Percentiles rank a stretch among this genome's conserved stretches.
phyloP scores from a whole-genome alignment of 2,797 vertebrate genomes.

The Phataginus tetradactyla region DNA sequence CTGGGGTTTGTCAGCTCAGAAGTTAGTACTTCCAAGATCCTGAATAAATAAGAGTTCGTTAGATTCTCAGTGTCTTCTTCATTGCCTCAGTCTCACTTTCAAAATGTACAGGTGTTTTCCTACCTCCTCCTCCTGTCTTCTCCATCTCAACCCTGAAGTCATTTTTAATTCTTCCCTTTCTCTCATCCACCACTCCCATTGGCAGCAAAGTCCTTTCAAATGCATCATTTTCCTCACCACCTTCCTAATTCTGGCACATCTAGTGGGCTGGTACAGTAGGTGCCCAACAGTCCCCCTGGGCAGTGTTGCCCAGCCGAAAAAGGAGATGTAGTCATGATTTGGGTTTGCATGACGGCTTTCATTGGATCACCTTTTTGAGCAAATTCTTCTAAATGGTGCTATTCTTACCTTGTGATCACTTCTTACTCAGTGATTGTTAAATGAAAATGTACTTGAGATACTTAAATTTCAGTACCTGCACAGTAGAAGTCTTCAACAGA shows the following conservation, averaged over 20 bases:
- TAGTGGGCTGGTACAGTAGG: rapidly evolving
- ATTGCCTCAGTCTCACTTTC: background rate
- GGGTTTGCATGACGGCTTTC: background rate
- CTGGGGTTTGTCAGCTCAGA: background rate
- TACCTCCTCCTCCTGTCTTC: background rate
- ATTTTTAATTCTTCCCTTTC: background rate
- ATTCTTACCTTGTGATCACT: background rate
- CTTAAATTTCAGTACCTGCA: background rate
- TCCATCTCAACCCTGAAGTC: background rate
- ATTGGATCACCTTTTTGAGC: background rate
- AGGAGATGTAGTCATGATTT: background rate
- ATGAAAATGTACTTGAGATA: background rate
- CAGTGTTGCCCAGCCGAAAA: background rate
- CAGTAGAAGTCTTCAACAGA: background rate
- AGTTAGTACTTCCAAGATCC: background rate
- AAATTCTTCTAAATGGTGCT: background rate
- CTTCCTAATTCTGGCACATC: rapidly evolving
- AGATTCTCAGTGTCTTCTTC: background rate
- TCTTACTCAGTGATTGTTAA: background rate
- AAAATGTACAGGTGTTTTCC: background rate
- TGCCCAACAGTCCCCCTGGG: background rate
- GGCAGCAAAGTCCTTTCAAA: background rate
- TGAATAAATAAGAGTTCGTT: background rate
- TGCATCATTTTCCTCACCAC: background rate
- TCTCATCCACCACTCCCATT: background rate